Conservation (phyloP, 2,113 vertebrate species). For the Chaetops frenatus region DNA sequence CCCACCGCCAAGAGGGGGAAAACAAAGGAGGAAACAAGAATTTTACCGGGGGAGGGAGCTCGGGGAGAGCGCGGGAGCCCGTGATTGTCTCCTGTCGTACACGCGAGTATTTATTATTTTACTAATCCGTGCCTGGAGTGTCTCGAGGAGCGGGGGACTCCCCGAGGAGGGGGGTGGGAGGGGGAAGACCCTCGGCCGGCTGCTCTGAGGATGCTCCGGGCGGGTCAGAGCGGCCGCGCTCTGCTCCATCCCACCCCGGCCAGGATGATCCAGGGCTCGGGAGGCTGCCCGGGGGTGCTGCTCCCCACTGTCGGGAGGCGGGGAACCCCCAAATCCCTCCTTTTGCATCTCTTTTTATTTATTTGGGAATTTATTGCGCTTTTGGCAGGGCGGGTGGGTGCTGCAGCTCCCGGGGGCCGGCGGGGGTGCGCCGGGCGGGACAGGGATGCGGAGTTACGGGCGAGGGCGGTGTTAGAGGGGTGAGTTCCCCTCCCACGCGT, state of each 20-base stretch:
- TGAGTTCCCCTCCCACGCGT: neutral
- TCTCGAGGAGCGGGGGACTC: neutral
- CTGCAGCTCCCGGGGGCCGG: neutral
- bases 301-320: neutral
- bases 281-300: neutral
- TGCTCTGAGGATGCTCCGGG: neutral
- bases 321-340: neutral
- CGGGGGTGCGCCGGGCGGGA: neutral
- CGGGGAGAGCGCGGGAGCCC: neutral
- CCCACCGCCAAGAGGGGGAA: neutral
- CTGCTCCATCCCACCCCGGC: neutral
- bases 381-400: too few relatives aligned
- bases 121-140: neutral
- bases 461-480: neutral
- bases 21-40: neutral
- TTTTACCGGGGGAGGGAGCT: neutral
- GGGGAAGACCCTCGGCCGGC: neutral
- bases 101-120: slow-evolving; percentile 21
- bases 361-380: neutral
- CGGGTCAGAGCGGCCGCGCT: neutral
- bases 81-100: neutral
- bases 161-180: neutral
- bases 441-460: neutral
- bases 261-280: neutral
- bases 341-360: neutral